A percentile compares a stretch with the other conserved stretches of the same genome.
Evolutionary conservation across 2,113 vertebrate species (phyloP).

Genomic region (Scytalopus superciliaris): DNA sequence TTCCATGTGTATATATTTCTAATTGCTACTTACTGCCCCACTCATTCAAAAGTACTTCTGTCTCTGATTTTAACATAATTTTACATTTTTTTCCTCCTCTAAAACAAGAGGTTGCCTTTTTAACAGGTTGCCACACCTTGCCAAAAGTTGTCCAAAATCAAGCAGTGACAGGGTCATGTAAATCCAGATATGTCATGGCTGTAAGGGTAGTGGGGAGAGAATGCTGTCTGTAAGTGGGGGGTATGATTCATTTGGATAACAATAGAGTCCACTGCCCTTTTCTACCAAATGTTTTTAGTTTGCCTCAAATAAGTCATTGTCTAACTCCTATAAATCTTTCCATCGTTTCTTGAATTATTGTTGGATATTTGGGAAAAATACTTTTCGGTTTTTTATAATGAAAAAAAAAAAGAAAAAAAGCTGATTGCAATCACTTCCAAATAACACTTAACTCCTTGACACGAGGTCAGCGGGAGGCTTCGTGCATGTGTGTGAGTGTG

Average conservation of each 20-base stretch:
- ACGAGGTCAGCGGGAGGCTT: conserved; percentile 47
- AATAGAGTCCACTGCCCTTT: conserved; percentile 53
- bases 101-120: neutral
- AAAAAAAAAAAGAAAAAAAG: neutral
- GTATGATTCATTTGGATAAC: conserved; percentile 61
- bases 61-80: neutral
- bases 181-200: conserved; percentile 17
- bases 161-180: conserved; percentile 38
- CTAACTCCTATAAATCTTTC: conserved; percentile 62
- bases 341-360: conserved; percentile 52
- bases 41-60: neutral
- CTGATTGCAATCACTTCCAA: conserved; percentile 53
- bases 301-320: conserved; percentile 67
- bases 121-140: neutral
- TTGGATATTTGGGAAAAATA: conserved; percentile 32
- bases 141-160: conserved; percentile 35
- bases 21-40: neutral
- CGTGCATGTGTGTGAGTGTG: neutral
- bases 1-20: neutral
- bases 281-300: conserved; percentile 63
- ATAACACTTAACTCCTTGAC: conserved; percentile 70
- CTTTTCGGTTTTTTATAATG: neutral
- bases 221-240: conserved; percentile 22
- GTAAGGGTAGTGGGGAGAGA: neutral
- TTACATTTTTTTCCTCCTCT: neutral